Evolutionary conservation across 2,888 invertebrate genomes (phyloP).

Genomic region (Scelioninae gen. 2): DNA sequence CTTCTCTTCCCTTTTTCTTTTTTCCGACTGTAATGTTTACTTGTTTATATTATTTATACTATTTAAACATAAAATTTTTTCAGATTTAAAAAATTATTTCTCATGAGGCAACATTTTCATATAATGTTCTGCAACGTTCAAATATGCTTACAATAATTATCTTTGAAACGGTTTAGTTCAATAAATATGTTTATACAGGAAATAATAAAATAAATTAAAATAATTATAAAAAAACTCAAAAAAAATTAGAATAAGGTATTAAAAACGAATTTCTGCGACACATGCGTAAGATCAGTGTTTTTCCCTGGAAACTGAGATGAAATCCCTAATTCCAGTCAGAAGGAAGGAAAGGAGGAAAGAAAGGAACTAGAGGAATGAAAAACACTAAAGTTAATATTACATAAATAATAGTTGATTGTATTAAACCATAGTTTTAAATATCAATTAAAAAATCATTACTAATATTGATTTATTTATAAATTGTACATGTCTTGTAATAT

Average conservation of each 20-base stretch:
- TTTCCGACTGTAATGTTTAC: not conserved
- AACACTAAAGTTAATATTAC: not conserved
- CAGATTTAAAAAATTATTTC: slow-evolving; percentile 21
- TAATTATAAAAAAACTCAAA: no score
- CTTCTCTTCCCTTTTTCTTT: not conserved
- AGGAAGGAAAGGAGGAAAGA: not conserved
- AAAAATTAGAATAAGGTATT: no score
- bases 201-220: no score
- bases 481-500: slow-evolving; percentile 1
- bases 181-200: no score
- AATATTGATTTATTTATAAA: not conserved
- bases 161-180: slow-evolving; percentile 33
- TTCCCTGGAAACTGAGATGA: not conserved
- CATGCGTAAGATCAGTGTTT: not conserved
- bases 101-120: slow-evolving; percentile 46
- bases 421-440: not conserved
- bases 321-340: not conserved
- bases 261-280: not conserved
- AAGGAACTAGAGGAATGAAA: not conserved
- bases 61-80: slow-evolving; percentile 12
- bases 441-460: slow-evolving; percentile 1
- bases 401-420: not conserved
- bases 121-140: slow-evolving; percentile 29
- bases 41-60: slow-evolving; percentile 6
- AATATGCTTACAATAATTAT: slow-evolving; percentile 46